Evolutionary conservation across 2,888 invertebrate genomes (phyloP), one percentile per base, ranked within the genome.

Genomic region (Dyspetes luteomarginatus): DNA sequence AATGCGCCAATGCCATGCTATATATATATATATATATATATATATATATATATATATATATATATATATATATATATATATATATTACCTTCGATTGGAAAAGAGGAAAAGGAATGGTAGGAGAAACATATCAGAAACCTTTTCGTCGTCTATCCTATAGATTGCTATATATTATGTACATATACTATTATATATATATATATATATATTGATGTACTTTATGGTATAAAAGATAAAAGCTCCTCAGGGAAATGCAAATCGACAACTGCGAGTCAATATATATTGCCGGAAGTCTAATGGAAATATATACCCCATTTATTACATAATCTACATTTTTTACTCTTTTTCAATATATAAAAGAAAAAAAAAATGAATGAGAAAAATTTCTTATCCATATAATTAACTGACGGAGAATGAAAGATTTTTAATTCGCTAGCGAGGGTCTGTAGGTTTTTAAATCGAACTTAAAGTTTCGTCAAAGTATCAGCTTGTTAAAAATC

Each of bases 41-140:
- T n/a, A n/a, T n/a, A n/a, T n/a, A n/a, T n/a, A n/a, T n/a, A n/a
- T n/a, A n/a, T n/a, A n/a, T n/a, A n/a, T n/a, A n/a, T n/a, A n/a
- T n/a, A n/a, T n/a, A n/a, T n/a, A n/a, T n/a, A n/a, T n/a, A n/a
- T n/a, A n/a, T 55, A n/a, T 17, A 19, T 36, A 41, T 45, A 43
- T 60, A 58, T 68, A 30, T 43, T 67, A 74, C 77, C 52, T 45
- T 72, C 82, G 82, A 86, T 86, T 86, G 84, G 82, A 81, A 87
- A 85, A 83, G 82, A 19, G 84, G 86, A 88, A 65, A 65, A 65
- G 64, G 60, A 60, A 71, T 55, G 65, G 30, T 7, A 28, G 17
- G 43, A 85, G 78, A 83, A 86, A 83, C 83, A 86, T 87, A 89
- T 87, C 85, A 86, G 83, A 86, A 86, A 86, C 83, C 76, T 80